These are phyloP conservation scores for Plemyria rubiginata DNA, from an alignment of 2,888 invertebrate species.

Conservation along the genomic window DNA sequence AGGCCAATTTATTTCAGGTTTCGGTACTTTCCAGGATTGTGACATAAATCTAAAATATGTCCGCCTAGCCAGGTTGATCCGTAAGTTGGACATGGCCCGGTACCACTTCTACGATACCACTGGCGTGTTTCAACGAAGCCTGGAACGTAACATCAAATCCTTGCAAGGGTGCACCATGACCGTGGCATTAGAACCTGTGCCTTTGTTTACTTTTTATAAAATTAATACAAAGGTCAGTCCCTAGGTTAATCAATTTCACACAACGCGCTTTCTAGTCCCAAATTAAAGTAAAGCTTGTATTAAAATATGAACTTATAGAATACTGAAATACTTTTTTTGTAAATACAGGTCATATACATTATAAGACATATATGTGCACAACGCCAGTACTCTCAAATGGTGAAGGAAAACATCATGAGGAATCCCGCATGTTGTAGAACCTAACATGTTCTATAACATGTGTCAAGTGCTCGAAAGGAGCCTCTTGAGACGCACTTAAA, in stretches of 20 bases:
- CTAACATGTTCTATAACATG: no score
- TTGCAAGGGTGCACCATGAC: constrained; percentile 72
- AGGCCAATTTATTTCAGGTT: constrained; percentile 49
- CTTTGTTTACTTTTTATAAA: constrained; percentile 66
- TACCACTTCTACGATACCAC: constrained; percentile 72
- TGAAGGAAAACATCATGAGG: no score
- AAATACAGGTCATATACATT: no score
- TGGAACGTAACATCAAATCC: constrained; percentile 56
- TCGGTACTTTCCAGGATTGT: constrained; percentile 74
- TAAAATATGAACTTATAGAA: no score
- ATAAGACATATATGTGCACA: constrained; percentile 53
- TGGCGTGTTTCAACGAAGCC: constrained; percentile 63
- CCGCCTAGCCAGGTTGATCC: constrained; percentile 63
- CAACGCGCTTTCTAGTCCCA: no score
- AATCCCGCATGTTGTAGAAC: no score
- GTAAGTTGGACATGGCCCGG: constrained; percentile 74
- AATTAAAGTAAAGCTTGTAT: no score
- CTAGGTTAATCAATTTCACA: no score
- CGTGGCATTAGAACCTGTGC: constrained; percentile 53
- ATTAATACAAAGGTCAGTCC: constrained; percentile 69
- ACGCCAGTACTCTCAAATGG: no score
- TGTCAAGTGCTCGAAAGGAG: no score
- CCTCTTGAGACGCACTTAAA: no score
- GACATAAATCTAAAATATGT: constrained; percentile 59
- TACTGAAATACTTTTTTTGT: no score